Conservation (phyloP, 2,113 vertebrate species). For the Mystacornis crossleyi region DNA sequence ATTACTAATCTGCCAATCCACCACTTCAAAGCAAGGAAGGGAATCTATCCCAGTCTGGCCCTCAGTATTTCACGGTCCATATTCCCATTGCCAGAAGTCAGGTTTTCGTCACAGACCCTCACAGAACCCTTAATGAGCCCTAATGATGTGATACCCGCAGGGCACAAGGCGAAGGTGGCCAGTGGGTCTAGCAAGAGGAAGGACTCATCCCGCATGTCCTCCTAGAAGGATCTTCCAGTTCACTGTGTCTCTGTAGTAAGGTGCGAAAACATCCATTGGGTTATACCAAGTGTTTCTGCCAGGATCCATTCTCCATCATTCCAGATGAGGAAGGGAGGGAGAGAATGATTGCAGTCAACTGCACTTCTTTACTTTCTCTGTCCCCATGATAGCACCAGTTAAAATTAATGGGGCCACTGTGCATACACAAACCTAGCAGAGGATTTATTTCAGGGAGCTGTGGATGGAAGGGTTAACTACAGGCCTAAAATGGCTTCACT, state of each 20-base stretch:
- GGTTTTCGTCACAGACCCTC: not conserved
- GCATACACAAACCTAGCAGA: not conserved
- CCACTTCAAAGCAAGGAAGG: not conserved
- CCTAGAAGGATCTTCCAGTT: not conserved
- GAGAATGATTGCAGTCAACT: not conserved
- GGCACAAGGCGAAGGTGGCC: not conserved
- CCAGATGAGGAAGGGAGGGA: not conserved
- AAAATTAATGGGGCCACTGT: not conserved
- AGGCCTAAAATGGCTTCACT: not conserved
- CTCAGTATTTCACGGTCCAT: not conserved
- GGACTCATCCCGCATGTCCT: not conserved
- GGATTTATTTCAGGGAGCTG: not conserved
- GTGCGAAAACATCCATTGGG: not conserved
- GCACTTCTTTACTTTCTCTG: not conserved
- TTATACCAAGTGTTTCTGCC: not conserved
- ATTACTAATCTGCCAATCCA: not conserved
- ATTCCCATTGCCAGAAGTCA: not conserved
- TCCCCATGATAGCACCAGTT: not conserved
- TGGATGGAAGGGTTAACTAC: conserved; percentile 19
- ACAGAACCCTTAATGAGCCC: not conserved
- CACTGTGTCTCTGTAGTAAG: not conserved
- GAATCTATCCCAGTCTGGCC: not conserved
- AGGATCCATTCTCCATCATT: not conserved
- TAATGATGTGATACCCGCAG: not conserved
- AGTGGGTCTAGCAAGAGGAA: not conserved